Base-by-base conservation (phyloP, 2,113 vertebrate genomes). In the Mesocricetus auratus region DNA sequence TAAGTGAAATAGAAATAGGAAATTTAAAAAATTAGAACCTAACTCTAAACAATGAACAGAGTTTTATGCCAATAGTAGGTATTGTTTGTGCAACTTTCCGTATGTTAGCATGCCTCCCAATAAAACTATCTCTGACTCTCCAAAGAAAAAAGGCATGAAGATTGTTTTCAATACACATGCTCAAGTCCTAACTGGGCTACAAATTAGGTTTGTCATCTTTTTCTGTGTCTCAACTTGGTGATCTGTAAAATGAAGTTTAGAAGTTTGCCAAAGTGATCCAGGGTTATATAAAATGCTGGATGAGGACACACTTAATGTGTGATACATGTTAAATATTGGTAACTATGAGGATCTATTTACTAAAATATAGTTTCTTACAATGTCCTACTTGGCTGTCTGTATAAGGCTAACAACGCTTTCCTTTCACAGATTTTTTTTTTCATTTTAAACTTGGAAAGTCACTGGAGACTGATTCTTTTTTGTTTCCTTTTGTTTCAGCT, bases 401-500 rank as follows among this genome's bases (percentile, higher is more conserved):
- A 36, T 75, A 87, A 89, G 39, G 78, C 33, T 79, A 71, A 74
- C 86, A 93, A 56, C 7, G 62, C 94, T 95, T 92, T 87, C 89
- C 75, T 96, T 45, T 15, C 91, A 88, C 4, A 89, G 45, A 3
- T 56, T 75, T 75, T 68, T 66, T 73, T 45, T 95, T 87, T 87
- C 88, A 81, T 94, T 97, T 96, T 78, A 86, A 97, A 97, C 17
- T 75, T 86, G 22, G 45, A 13, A 93, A 95, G 47, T 97, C 91
- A 95, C 60, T 42, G 91, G 96, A 93, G 87, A 94, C 85, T 90
- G 53, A 96, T 74, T 97, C 93, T 85, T 87, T 74, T 89, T 47
- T 53, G 45, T 15, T 71, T 89, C 95, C 68, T 94, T 97, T 98
- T 96, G 87, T 96, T 96, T 98, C 77, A 94, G 85, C 42, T 96